Conservation (phyloP, 2,888 invertebrate species). For the Ennomos fuscantarius region DNA sequence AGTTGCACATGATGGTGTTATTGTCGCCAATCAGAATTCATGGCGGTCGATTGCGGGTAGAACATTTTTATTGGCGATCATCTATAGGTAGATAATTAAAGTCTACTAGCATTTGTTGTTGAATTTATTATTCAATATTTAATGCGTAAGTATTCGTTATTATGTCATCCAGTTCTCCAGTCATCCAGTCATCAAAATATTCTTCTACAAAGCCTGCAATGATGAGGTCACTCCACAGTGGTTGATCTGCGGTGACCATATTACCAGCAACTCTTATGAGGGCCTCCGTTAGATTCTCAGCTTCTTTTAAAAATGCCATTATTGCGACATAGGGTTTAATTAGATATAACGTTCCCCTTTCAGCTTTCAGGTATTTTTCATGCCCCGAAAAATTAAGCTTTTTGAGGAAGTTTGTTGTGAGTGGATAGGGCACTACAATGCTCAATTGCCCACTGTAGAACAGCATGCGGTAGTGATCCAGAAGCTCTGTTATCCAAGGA, state of each 20-base stretch:
- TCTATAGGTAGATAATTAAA: too few species aligned
- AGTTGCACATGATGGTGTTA: too few species aligned
- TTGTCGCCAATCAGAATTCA: too few species aligned
- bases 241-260: constrained; percentile 11
- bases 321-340: background rate
- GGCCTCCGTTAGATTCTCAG: background rate
- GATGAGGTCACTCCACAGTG: background rate
- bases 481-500: constrained; percentile 20
- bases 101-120: too few species aligned
- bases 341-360: background rate
- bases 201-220: too few species aligned
- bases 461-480: constrained; percentile 13
- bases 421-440: constrained; percentile 12
- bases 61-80: too few species aligned
- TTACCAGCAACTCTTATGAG: constrained; percentile 6
- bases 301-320: constrained; percentile 3
- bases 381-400: constrained; percentile 9
- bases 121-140: too few species aligned
- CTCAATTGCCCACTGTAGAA: constrained; percentile 23
- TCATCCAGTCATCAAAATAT: too few species aligned
- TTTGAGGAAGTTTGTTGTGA: constrained; percentile 14
- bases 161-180: too few species aligned
- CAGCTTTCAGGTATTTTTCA: constrained; percentile 4
- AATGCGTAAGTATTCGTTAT: too few species aligned
- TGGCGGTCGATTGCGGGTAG: too few species aligned